Evolutionary conservation across 1,140 invertebrate genomes (phyloP), one percentile per base, ranked within the genome.

Genomic region (Monochamus saltuarius): DNA sequence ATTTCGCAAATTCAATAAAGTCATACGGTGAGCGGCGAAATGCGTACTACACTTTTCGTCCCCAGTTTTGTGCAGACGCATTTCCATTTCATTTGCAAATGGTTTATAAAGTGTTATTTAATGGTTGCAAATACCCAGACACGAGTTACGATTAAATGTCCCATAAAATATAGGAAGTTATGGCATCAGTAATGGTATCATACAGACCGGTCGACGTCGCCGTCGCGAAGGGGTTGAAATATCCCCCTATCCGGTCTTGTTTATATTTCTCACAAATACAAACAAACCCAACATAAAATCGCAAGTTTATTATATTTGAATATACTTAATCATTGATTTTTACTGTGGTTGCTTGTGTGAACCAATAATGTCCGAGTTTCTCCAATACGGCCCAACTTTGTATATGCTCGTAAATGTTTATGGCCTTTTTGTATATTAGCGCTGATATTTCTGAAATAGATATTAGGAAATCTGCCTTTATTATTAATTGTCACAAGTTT

Each of bases 61-160:
- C 52, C 42, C 52, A 46, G 45, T n/a, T 16, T 43, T 29, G 51
- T 56, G 53, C 56, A 62, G 52, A 62, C 60, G 64, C 57, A 57
- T 64, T 63, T 66, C 61, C 57, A 55, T 64, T 63, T 66, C 64
- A 64, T 66, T 64, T 59, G 61, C 57, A 64, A 66, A 66, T 66
- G 64, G 42, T 66, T 64, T 66, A 64, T 64, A 66, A 66, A 66
- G 64, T 64, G 64, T 66, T 66, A 66, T 66, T 66, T 66, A 66
- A 66, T 64, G 64, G 35, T 55, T 46, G 64, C 61, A 66, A 66
- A 66, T 63, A 66, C 46, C 50, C 61, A 57, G 56, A 65, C 64
- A 57, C 61, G 61, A 43, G 53, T 60, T 57, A 64, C 61, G 61
- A 63, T 63, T 66, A 66, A 66, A 63, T 64, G 61, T 37, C 39